A percentile compares a stretch with the other conserved stretches of the same genome.
These are phyloP conservation scores for Ictalurus furcatus DNA, from an alignment of 2,113 vertebrate genomes.

Conservation along the genomic window DNA sequence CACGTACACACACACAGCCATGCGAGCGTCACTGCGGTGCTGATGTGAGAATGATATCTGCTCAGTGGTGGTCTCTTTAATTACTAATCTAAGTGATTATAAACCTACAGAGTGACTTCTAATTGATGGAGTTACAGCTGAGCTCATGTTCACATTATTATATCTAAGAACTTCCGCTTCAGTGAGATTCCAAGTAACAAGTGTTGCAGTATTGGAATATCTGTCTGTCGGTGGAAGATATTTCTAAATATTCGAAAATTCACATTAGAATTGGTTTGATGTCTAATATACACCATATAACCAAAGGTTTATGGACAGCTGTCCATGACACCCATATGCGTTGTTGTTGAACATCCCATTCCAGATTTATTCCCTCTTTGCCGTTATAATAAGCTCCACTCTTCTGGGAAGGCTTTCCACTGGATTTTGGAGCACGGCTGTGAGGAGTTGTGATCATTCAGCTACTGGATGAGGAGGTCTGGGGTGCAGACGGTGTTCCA, in stretches of 20 bases:
- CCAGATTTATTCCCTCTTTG: not conserved
- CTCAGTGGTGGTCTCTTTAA: not conserved
- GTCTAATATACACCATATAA: not conserved
- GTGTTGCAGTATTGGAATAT: not conserved
- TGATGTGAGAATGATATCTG: not conserved
- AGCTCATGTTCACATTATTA: not conserved
- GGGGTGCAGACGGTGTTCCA: not conserved
- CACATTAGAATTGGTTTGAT: not conserved
- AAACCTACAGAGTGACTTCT: not conserved
- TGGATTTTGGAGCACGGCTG: not conserved
- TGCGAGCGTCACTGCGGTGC: not conserved
- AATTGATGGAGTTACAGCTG: not conserved
- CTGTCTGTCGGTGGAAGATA: not conserved
- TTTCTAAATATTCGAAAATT: not conserved
- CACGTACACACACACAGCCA: not conserved
- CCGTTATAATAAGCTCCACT: not conserved
- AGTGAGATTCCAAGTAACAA: not conserved
- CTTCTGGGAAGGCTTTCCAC: not conserved
- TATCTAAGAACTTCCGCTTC: not conserved
- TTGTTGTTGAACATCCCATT: not conserved
- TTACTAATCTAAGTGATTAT: not conserved
- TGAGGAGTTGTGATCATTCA: not conserved
- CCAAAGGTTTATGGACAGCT: too few relatives aligned
- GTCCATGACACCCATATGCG: not conserved
- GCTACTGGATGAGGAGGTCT: not conserved